A percentile compares a stretch with the other conserved stretches of the same genome.
Evolutionary conservation across 2,797 vertebrate species (phyloP).

Genomic region (Chelidonichthys spinosus): DNA sequence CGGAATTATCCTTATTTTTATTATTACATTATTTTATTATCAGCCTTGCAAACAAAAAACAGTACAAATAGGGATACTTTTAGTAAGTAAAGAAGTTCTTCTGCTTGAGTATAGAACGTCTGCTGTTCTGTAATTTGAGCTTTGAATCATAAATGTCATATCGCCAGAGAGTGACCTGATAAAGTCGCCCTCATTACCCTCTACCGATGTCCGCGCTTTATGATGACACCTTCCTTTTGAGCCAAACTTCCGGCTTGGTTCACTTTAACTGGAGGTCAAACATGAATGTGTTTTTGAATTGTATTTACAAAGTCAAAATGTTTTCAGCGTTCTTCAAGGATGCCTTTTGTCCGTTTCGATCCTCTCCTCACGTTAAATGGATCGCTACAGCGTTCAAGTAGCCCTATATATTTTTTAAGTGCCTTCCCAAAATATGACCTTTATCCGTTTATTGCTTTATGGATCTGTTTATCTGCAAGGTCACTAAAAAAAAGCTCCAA

Average conservation of each 20-base stretch:
- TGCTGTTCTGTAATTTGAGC: slow-evolving; percentile 8
- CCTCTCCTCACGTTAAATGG: slow-evolving; percentile 35
- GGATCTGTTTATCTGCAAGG: slow-evolving; percentile 43
- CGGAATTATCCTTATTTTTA: too few relatives aligned
- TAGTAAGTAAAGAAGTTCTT: too few relatives aligned
- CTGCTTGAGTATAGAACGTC: too few relatives aligned
- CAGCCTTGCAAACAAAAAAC: too few relatives aligned
- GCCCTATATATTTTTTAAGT: slow-evolving; percentile 12
- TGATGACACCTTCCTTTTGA: slow-evolving; percentile 37
- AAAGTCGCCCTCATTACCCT: slow-evolving; percentile 34
- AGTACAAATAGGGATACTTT: too few relatives aligned
- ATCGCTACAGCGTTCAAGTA: slow-evolving; percentile 1
- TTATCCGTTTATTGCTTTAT: slow-evolving; percentile 69
- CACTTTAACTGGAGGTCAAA: slow-evolving; percentile 45
- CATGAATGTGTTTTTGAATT: slow-evolving; percentile 17
- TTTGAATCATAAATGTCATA: slow-evolving; percentile 45
- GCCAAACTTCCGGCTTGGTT: slow-evolving; percentile 32
- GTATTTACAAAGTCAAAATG: slow-evolving; percentile 13
- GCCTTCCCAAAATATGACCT: slow-evolving; percentile 35
- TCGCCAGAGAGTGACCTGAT: slow-evolving; percentile 34
- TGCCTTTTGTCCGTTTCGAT: slow-evolving; percentile 32
- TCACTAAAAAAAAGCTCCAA: slow-evolving; percentile 39
- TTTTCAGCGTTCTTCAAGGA: slow-evolving; percentile 15
- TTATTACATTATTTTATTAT: too few relatives aligned
- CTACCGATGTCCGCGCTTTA: slow-evolving; percentile 21